These are phyloP conservation scores for Crambe crambe DNA, from an alignment of 37 sponge, comb jelly and placozoan species.

Conservation along the genomic window DNA sequence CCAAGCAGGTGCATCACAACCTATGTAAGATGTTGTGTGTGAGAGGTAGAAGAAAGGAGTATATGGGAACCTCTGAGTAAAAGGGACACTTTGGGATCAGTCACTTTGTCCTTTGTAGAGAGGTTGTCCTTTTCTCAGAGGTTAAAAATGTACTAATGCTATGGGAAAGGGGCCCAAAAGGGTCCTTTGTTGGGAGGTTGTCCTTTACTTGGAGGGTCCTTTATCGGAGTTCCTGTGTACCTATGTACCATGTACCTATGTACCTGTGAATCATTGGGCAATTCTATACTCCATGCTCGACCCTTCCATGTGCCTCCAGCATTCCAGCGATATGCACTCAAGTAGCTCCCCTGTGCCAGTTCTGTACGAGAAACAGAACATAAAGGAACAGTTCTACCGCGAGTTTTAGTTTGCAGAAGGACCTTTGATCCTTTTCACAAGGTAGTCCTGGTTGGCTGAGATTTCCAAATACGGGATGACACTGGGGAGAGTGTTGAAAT, in stretches of 20 bases:
- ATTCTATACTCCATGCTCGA: constrained; percentile 76
- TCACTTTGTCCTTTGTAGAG: too few relatives aligned
- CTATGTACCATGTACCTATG: too few relatives aligned
- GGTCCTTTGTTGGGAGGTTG: too few relatives aligned
- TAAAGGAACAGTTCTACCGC: neutral
- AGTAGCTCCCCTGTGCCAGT: constrained; percentile 68
- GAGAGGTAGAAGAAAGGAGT: too few relatives aligned
- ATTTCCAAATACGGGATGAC: constrained; percentile 83
- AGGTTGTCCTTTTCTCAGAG: too few relatives aligned
- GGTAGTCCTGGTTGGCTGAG: constrained; percentile 85
- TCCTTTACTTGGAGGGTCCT: too few relatives aligned
- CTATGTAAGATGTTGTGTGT: constrained; percentile 32
- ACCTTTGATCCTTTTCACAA: constrained; percentile 80
- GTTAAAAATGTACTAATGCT: too few relatives aligned
- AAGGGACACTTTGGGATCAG: neutral
- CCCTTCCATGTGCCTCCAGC: constrained; percentile 81
- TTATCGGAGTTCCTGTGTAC: too few relatives aligned
- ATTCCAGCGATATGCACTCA: constrained; percentile 80
- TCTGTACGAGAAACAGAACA: constrained; percentile 37
- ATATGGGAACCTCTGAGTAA: too few relatives aligned
- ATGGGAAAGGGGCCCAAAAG: too few relatives aligned
- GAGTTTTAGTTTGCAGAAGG: neutral
- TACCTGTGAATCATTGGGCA: constrained; percentile 90
- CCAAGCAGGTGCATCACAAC: constrained; percentile 81
- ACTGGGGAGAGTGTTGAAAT: constrained; percentile 58